phyloP scores from a whole-genome alignment of 35 echinoderm and acorn worm genomes.

The Strongylocentrotus purpuratus region DNA sequence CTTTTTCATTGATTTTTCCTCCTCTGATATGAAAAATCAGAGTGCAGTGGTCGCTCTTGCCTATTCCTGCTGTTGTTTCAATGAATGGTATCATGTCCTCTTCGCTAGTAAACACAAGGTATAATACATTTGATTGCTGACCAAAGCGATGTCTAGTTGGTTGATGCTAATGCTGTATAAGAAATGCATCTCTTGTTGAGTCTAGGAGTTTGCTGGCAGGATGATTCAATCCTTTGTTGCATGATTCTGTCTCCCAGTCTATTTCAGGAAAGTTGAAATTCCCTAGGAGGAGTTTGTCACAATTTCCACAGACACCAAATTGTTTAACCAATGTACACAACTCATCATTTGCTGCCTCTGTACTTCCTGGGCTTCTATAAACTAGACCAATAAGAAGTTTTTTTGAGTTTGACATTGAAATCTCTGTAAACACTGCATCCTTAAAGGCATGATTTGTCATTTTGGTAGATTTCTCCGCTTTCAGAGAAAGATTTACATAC shows the following conservation, averaged over 20 bases:
- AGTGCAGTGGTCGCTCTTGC: background rate
- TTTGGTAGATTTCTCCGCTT: too few species aligned
- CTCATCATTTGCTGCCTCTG: background rate
- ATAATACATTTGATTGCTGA: constrained; percentile 27
- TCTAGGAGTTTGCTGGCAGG: background rate
- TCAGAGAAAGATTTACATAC: too few species aligned
- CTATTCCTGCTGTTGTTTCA: background rate
- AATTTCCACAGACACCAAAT: background rate
- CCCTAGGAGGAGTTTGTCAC: constrained; percentile 25
- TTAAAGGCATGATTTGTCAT: too few species aligned
- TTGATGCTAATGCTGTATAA: constrained; percentile 29
- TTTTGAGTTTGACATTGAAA: too few species aligned
- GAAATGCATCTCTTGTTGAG: constrained; percentile 16
- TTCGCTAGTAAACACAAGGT: constrained; percentile 24
- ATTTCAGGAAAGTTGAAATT: constrained; percentile 47
- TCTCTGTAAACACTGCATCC: too few species aligned
- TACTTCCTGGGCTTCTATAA: too few species aligned
- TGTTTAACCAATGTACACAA: constrained; percentile 7
- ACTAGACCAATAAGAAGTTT: too few species aligned
- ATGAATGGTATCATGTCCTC: constrained; percentile 23
- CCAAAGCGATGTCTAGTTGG: constrained; percentile 30
- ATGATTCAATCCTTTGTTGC: background rate
- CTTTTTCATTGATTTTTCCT: background rate
- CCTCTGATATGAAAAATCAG: background rate
- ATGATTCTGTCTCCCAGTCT: background rate